phyloP scores from a whole-genome alignment of 2,797 vertebrate species.

The Poliocrania exsul region DNA sequence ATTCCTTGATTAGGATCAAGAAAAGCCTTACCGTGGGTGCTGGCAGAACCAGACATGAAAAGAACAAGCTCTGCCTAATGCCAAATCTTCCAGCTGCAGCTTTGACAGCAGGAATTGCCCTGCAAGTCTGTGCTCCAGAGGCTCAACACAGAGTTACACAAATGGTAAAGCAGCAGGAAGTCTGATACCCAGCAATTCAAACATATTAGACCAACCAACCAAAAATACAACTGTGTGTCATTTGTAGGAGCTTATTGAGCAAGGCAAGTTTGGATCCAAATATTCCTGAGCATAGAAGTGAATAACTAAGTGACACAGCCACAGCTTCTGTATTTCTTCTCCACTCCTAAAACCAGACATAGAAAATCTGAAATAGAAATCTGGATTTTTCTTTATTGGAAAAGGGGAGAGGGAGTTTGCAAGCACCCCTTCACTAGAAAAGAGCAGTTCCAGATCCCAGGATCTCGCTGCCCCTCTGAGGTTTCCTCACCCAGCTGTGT shows the following conservation, averaged over 20 bases:
- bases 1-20: conserved; percentile 30
- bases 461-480: background rate
- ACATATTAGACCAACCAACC: background rate
- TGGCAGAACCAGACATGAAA: background rate
- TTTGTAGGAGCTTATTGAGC: background rate
- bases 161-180: background rate
- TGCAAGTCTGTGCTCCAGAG: background rate
- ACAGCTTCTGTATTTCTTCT: background rate
- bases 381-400: background rate
- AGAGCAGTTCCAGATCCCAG: background rate
- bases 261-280: background rate
- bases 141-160: background rate
- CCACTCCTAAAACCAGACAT: background rate
- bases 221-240: background rate
- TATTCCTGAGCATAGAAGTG: background rate
- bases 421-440: background rate
- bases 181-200: background rate
- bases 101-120: background rate
- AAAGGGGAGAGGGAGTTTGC: background rate
- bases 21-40: background rate
- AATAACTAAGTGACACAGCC: background rate
- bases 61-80: background rate
- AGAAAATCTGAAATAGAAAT: background rate
- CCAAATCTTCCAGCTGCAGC: conserved; percentile 31
- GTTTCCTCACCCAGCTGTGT: background rate